Conservation (phyloP, 2,888 invertebrate genomes). For the Leptopilina myrica region DNA sequence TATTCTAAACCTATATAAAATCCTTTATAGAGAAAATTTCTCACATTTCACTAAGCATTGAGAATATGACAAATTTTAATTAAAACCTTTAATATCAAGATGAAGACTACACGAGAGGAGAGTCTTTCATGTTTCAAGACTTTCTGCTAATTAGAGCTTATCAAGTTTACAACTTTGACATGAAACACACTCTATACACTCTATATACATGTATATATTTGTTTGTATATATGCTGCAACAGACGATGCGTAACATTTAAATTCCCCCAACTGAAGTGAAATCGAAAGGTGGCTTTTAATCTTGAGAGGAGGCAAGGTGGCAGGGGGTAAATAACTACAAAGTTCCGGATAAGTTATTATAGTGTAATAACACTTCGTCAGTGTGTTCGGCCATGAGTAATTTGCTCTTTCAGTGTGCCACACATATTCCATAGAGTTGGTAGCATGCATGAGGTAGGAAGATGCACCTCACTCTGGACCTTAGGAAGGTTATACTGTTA, state of each 20-base stretch:
- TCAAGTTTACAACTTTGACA: slow-evolving; percentile 9
- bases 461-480: slow-evolving; percentile 26
- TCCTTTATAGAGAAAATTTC: neutral
- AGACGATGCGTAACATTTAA: neutral
- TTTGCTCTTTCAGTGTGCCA: slow-evolving; percentile 31
- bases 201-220: too few relatives aligned
- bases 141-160: slow-evolving; percentile 6
- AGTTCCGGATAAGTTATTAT: neutral
- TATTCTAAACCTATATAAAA: neutral
- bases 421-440: slow-evolving; percentile 27
- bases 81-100: neutral
- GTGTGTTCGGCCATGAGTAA: slow-evolving; percentile 27
- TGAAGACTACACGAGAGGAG: neutral
- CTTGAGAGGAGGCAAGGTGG: neutral
- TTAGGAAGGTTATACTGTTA: slow-evolving; percentile 35
- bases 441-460: slow-evolving; percentile 25
- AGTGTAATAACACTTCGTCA: slow-evolving; percentile 21
- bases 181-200: neutral
- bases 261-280: neutral
- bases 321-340: slow-evolving; percentile 9
- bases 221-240: neutral
- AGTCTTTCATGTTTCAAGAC: neutral
- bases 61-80: neutral
- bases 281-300: slow-evolving; percentile 17
- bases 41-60: neutral